These are phyloP conservation scores for Crossocerus cetratus DNA, from an alignment of 2,888 invertebrate species.

Conservation along the genomic window DNA sequence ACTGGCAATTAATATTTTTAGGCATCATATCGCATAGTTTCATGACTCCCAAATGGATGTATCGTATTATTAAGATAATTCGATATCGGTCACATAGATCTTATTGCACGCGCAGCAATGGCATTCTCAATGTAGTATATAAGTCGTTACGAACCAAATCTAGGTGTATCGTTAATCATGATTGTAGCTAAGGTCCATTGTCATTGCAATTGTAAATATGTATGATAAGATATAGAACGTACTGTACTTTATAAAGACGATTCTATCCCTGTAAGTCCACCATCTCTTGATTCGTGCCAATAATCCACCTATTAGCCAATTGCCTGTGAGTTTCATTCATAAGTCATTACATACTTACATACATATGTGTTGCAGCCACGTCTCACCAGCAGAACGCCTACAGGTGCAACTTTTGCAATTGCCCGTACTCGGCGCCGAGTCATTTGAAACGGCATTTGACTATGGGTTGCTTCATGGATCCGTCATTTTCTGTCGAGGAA, in stretches of 20 bases:
- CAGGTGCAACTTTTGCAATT: conserved; percentile 56
- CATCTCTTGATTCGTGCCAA: too few species aligned
- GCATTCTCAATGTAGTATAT: too few species aligned
- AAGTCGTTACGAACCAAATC: too few species aligned
- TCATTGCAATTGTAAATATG: not conserved
- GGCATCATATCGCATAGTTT: too few species aligned
- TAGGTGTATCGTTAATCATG: too few species aligned
- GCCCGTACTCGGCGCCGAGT: conserved; percentile 45
- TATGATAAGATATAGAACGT: not conserved
- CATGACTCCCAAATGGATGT: too few species aligned
- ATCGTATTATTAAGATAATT: too few species aligned
- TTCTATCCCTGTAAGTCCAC: not conserved
- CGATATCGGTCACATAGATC: too few species aligned
- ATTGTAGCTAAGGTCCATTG: not conserved
- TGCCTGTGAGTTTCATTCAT: not conserved
- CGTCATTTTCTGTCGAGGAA: conserved; percentile 44
- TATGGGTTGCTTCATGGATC: conserved; percentile 60
- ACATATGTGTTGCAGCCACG: conserved; percentile 52
- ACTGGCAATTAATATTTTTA: too few species aligned
- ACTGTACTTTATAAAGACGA: not conserved
- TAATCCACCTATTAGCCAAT: too few species aligned
- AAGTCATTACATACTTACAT: conserved; percentile 12
- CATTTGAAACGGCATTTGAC: conserved; percentile 57
- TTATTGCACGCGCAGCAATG: too few species aligned
- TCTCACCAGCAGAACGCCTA: conserved; percentile 1